Evolutionary conservation across 2,797 vertebrate genomes (phyloP).

Genomic region (Carapus acus): DNA sequence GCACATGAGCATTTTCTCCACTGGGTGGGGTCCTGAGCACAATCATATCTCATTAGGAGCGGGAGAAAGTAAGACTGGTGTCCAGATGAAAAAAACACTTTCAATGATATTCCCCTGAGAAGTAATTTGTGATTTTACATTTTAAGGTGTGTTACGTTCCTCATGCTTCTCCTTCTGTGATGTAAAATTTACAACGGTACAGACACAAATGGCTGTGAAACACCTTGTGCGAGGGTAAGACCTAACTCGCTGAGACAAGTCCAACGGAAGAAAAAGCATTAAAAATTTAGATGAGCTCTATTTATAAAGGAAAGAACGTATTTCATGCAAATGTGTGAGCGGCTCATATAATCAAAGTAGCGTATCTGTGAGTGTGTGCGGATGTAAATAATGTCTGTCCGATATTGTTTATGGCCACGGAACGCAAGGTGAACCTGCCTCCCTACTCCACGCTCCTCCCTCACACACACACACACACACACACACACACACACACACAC

Average conservation of each 20-base stretch:
- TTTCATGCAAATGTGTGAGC: constrained; percentile 4
- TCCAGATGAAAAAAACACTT: too few species aligned
- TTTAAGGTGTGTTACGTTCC: constrained; percentile 29
- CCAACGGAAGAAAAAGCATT: constrained; percentile 24
- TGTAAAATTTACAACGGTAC: constrained; percentile 38
- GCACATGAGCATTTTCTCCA: constrained; percentile 36
- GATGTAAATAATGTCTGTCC: constrained; percentile 6
- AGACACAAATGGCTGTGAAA: constrained; percentile 12
- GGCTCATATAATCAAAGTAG: not conserved
- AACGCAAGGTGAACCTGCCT: not conserved
- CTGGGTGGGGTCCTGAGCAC: constrained; percentile 44
- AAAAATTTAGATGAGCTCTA: constrained; percentile 28
- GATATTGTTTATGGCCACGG: constrained; percentile 8
- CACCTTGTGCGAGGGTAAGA: constrained; percentile 8
- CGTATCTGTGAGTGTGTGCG: not conserved
- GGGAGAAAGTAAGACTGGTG: too few species aligned
- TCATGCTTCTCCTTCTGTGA: constrained; percentile 18
- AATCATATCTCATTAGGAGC: not conserved
- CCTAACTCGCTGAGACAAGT: constrained; percentile 26
- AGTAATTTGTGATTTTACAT: constrained; percentile 23
- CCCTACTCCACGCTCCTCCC: too few species aligned
- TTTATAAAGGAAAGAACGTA: constrained; percentile 16
- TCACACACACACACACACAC: too few species aligned
- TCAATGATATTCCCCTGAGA: constrained; percentile 32
- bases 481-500: too few species aligned